Conservation (phyloP, 2,797 vertebrate genomes). For the Manis pentadactyla region DNA sequence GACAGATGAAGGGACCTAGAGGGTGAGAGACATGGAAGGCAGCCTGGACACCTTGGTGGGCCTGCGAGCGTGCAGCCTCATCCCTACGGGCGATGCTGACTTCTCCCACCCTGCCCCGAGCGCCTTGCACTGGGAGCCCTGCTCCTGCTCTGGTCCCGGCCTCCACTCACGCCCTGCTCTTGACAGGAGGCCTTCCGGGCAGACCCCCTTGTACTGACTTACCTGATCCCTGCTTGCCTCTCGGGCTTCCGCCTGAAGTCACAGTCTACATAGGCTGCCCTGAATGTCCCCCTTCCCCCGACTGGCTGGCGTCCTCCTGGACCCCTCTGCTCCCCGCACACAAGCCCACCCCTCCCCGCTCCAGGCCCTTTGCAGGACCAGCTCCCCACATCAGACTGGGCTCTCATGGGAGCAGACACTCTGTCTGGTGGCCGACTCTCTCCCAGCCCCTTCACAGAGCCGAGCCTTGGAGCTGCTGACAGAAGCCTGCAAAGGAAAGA, state of each 20-base stretch:
- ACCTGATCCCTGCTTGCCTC: rapidly evolving
- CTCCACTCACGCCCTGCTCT: neutral
- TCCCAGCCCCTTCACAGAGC: neutral
- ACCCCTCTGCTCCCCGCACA: too few species aligned
- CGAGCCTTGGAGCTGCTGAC: neutral
- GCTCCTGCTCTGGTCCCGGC: neutral
- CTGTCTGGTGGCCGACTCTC: rapidly evolving
- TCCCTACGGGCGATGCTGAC: too few species aligned
- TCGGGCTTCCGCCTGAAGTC: neutral
- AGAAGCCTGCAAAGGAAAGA: neutral
- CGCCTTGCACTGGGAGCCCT: rapidly evolving
- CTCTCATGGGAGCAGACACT: rapidly evolving
- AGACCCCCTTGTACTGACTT: neutral
- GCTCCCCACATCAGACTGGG: neutral
- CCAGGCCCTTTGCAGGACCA: neutral
- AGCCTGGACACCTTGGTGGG: neutral
- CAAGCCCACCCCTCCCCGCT: rapidly evolving
- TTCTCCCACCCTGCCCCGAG: too few species aligned
- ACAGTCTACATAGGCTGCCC: rapidly evolving
- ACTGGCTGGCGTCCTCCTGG: neutral
- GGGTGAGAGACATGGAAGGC: neutral
- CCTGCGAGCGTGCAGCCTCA: too few species aligned
- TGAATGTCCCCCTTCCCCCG: rapidly evolving
- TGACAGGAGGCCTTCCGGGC: rapidly evolving
- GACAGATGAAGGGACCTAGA: neutral